Conservation (phyloP, 2,888 invertebrate genomes). For the Lamproptera curius region DNA sequence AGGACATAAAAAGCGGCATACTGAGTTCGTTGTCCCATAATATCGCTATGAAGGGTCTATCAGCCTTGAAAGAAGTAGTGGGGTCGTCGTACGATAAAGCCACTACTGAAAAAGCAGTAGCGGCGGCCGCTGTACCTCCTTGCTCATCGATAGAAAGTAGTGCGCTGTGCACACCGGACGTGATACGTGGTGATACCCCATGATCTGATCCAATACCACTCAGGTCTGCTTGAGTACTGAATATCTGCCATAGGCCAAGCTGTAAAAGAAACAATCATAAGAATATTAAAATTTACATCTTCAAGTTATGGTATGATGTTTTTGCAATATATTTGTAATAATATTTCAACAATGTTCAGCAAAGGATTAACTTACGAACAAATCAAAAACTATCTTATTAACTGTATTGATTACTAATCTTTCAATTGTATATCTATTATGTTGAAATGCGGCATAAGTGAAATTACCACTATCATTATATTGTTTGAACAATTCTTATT, state of each 20-base stretch:
- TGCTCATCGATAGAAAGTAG: slow-evolving; percentile 71
- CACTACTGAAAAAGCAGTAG: slow-evolving; percentile 61
- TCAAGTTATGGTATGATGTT: too few relatives aligned
- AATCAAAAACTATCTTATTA: too few relatives aligned
- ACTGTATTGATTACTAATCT: too few relatives aligned
- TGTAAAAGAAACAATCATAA: slow-evolving; percentile 43
- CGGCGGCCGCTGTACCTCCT: slow-evolving; percentile 69
- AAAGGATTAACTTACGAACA: too few relatives aligned
- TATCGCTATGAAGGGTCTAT: slow-evolving; percentile 71
- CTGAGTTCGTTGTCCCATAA: slow-evolving; percentile 64
- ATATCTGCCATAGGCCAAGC: slow-evolving; percentile 67
- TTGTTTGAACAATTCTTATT: too few relatives aligned
- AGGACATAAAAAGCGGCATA: slow-evolving; percentile 70
- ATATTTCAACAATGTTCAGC: too few relatives aligned
- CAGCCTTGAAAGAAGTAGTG: slow-evolving; percentile 47
- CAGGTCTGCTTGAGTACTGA: slow-evolving; percentile 53
- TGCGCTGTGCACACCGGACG: slow-evolving; percentile 69
- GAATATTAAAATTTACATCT: too few relatives aligned
- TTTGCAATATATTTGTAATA: too few relatives aligned
- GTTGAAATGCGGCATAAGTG: too few relatives aligned
- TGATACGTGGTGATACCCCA: slow-evolving; percentile 47
- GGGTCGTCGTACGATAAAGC: slow-evolving; percentile 66
- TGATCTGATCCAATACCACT: slow-evolving; percentile 44
- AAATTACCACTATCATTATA: too few relatives aligned
- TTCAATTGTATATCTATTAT: too few relatives aligned